Conservation (phyloP, 2,113 vertebrate genomes). For the Pandion haliaetus region DNA sequence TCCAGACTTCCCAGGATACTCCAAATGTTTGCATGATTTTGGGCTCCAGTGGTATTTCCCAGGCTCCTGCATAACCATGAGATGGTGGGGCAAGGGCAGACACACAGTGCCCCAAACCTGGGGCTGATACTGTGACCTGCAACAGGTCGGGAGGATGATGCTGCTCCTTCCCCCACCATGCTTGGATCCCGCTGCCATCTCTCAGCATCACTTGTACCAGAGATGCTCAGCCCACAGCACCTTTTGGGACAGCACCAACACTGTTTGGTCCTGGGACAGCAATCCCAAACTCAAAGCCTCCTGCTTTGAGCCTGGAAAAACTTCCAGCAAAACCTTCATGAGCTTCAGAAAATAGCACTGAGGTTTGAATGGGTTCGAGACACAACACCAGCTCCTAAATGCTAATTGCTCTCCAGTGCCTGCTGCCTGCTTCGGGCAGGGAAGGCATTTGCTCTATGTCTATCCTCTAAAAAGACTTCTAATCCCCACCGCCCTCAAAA, state of each 20-base stretch:
- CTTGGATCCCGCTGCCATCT: background rate
- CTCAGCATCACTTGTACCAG: background rate
- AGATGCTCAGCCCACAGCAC: background rate
- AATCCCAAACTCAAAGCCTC: background rate
- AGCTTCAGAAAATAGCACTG: background rate
- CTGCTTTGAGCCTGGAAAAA: background rate
- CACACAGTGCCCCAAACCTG: background rate
- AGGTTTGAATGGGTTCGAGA: background rate
- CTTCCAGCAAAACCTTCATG: accelerated
- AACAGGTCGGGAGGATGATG: background rate
- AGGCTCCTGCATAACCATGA: accelerated
- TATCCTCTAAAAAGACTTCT: background rate
- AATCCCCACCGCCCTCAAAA: background rate
- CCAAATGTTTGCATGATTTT: accelerated
- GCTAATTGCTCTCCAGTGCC: background rate
- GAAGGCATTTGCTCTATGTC: background rate
- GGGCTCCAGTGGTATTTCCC: accelerated
- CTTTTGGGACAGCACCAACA: background rate
- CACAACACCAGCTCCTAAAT: background rate
- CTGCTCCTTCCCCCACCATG: accelerated
- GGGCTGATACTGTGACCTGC: background rate
- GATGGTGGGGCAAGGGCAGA: accelerated
- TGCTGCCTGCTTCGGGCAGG: background rate
- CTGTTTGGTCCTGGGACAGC: accelerated
- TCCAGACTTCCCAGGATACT: background rate